These are phyloP conservation scores for Coptodon rendalli DNA, from an alignment of 2,113 vertebrate genomes.

Conservation along the genomic window DNA sequence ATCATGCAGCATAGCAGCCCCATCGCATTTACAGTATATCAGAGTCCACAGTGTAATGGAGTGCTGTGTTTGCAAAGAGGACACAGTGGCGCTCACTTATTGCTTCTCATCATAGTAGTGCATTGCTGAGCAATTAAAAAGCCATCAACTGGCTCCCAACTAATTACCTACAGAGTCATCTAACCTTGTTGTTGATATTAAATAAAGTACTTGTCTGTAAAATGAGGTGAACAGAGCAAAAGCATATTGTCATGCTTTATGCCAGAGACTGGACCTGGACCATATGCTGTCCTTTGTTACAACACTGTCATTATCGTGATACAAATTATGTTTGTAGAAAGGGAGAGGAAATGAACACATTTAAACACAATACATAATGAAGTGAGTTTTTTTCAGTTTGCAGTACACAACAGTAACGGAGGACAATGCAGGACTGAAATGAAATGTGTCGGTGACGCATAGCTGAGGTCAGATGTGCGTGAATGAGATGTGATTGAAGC, in stretches of 20 bases:
- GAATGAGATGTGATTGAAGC: conserved; percentile 1
- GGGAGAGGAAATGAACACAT: neutral
- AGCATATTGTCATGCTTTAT: conserved; percentile 14
- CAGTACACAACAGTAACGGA: neutral
- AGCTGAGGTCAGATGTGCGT: neutral
- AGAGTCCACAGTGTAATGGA: conserved; percentile 20
- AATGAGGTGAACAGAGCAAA: conserved; percentile 41
- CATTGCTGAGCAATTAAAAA: conserved; percentile 64
- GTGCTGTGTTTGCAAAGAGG: conserved; percentile 44
- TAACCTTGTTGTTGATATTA: conserved; percentile 51
- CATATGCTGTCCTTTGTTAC: conserved; percentile 34
- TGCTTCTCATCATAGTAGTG: conserved; percentile 44
- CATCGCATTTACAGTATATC: conserved; percentile 29
- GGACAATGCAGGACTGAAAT: neutral
- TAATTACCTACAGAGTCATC: conserved; percentile 59
- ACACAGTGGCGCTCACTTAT: conserved; percentile 30
- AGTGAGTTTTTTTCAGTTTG: neutral
- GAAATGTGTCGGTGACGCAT: neutral
- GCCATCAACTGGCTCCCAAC: conserved; percentile 48
- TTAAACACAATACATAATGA: neutral
- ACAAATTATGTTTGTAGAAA: neutral
- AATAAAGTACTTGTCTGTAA: conserved; percentile 50
- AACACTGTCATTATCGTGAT: neutral
- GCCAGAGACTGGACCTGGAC: conserved; percentile 4
- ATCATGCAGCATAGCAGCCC: conserved; percentile 15